Evolutionary conservation across 2,888 invertebrate genomes (phyloP).

Genomic region (Eugnorisma glareosa): DNA sequence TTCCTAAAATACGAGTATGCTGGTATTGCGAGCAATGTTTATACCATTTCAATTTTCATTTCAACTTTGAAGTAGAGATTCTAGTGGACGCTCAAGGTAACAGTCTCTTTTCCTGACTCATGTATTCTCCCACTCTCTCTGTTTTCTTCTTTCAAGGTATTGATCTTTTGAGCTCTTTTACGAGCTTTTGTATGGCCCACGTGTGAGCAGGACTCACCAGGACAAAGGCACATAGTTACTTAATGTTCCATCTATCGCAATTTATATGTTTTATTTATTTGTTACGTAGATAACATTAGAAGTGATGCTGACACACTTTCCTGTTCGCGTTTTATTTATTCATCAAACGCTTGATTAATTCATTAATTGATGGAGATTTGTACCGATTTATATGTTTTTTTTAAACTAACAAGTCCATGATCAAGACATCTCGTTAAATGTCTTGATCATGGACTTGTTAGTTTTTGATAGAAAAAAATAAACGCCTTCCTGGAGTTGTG

Average conservation of each 20-base stretch:
- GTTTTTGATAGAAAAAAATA: not conserved
- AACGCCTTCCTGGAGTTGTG: not conserved
- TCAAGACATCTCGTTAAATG: too few relatives aligned
- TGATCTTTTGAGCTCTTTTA: conserved; percentile 3
- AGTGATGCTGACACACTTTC: conserved; percentile 59
- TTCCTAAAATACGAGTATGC: not conserved
- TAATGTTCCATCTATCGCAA: conserved; percentile 61
- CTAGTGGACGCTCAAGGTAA: not conserved
- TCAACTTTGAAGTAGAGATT: not conserved
- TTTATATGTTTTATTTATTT: conserved; percentile 72
- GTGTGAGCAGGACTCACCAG: conserved; percentile 32
- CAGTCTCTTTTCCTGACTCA: not conserved
- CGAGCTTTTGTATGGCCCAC: not conserved
- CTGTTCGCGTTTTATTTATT: conserved; percentile 53
- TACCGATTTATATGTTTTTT: not conserved
- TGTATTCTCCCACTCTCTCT: not conserved
- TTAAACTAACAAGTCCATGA: too few relatives aligned
- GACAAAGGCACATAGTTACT: conserved; percentile 61
- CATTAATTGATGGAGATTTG: not conserved
- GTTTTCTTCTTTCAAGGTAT: not conserved
- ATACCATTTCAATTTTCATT: not conserved
- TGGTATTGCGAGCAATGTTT: not conserved
- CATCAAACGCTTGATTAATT: conserved; percentile 41
- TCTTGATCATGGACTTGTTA: not conserved
- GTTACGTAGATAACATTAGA: conserved; percentile 60